Base-by-base conservation (phyloP, 2,888 invertebrate species). In the Allacma fusca region DNA sequence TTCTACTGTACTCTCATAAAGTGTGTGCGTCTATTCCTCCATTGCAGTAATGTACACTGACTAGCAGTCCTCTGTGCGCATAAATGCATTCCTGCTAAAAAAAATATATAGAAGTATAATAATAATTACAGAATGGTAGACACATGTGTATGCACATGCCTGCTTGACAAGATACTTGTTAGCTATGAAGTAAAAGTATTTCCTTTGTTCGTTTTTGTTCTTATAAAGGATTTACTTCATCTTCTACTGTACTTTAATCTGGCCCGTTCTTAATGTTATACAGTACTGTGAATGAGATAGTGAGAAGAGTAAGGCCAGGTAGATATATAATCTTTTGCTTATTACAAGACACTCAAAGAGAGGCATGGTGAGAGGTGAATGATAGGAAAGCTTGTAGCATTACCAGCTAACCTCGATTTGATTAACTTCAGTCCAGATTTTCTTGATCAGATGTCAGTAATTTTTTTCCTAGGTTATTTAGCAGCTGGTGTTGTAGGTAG, bases 101-200 rank as follows among this genome's bases (percentile, higher is more conserved):
- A n/a, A n/a, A n/a, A n/a, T n/a, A n/a, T n/a, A n/a, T n/a, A n/a
- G n/a, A n/a, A n/a, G n/a, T n/a, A n/a, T n/a, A n/a, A n/a, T n/a
- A n/a, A n/a, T n/a, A n/a, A n/a, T n/a, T n/a, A n/a, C n/a, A n/a
- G n/a, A n/a, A n/a, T n/a, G n/a, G n/a, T n/a, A n/a, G n/a, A n/a
- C n/a, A 34, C 34, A 9, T 34, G 34, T 34, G 34, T 9, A 34
- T 34, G 9, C 34, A 34, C 9, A 34, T 9, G 9, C 34, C 9
- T 34, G 9, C 34, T 7, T 50, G 24, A 13, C 5, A 62, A 62
- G 59, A 24, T 2, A 23, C 62, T 24, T 62, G n/a, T 24, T 65
- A n/a, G n/a, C n/a, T n/a, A 65, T 62, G 24, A 65, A 65, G 65
- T 65, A 65, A 65, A 65, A 65, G 65, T 65, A 65, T 65, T 65